Base-by-base conservation (phyloP, 92 coral and sea anemone species). In the Galaxea fascicularis region DNA sequence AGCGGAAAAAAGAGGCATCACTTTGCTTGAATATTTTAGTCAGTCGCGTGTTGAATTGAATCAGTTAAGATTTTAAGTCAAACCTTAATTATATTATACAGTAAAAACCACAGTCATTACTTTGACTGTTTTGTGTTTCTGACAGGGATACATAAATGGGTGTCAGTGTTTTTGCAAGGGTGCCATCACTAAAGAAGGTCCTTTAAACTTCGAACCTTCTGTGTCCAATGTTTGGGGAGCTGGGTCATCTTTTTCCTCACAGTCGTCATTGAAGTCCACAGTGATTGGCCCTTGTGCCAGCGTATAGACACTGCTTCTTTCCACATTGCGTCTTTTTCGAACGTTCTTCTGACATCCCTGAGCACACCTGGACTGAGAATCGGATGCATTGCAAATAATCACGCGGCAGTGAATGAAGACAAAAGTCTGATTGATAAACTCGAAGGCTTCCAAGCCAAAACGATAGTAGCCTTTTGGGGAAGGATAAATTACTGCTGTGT, bases 351-450 rank as follows among this genome's bases (percentile, higher is more conserved):
- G 16, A 56, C 79, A 74, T 24, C 79, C 79, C 20, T n/a, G 17
- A 28, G 79, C 79, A 16, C 79, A 74, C 28, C 79, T 74, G 45
- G 67, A 74, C 18, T 29, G 26, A 20, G 65, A 8, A 56, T 74
- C 21, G 9, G 45, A 53, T 56, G 49, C 79, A 53, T 74, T 57
- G 66, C 79, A 74, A 56, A 74, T 30, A 53, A 74, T 15, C 28
- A 74, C 52, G 79, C 54, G 79, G 29, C 79, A 74, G 30, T 74
- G 79, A 30, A 74, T 54, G 65, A 74, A 74, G 10, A 74, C 29
- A 22, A 74, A 74, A 7, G 79, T 65, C 66, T 74, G 79, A 26
- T 56, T 27, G 0, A 29, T 8, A 22, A 74, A 74, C 16, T 74
- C 46, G 14, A 74, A 74, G 65, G 79, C 47, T 74, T 74, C 79